phyloP scores from a whole-genome alignment of 2,113 vertebrate genomes.

The Pangasianodon gigas region DNA sequence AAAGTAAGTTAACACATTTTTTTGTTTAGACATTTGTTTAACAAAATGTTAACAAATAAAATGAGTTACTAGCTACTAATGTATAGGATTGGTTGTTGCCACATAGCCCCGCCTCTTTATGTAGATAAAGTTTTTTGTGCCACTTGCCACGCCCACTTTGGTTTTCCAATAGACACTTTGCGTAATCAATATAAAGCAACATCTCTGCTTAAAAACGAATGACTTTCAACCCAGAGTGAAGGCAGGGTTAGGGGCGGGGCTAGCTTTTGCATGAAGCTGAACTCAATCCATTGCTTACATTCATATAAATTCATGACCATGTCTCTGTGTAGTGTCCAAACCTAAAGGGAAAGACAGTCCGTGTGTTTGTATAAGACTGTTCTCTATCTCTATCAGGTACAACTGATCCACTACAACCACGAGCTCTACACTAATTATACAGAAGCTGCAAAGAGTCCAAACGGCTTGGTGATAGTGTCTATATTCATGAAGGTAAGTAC shows the following conservation, averaged over 20 bases:
- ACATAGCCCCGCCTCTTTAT: background rate
- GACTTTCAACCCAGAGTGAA: background rate
- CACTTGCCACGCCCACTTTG: background rate
- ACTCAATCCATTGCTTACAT: background rate
- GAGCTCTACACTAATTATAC: conserved; percentile 97
- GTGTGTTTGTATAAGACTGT: background rate
- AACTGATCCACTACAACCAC: conserved; percentile 99
- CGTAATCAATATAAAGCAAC: background rate
- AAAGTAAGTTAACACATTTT: too few relatives aligned
- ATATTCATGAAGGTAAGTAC: conserved; percentile 99
- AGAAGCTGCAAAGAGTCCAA: conserved; percentile 97
- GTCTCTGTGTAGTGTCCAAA: background rate
- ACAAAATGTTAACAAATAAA: background rate
- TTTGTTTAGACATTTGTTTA: background rate
- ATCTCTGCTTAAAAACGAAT: background rate
- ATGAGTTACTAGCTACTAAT: background rate
- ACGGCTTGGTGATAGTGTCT: conserved; percentile 96
- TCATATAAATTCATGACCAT: background rate
- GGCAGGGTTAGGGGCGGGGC: background rate
- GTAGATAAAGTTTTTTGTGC: background rate
- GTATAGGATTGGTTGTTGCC: background rate
- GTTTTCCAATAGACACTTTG: background rate
- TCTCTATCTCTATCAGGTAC: conserved; percentile 76
- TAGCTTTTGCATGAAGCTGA: background rate
- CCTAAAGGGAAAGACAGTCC: background rate